phyloP scores from a whole-genome alignment of 2,888 invertebrate species.

The Scaeva pyrastri region DNA sequence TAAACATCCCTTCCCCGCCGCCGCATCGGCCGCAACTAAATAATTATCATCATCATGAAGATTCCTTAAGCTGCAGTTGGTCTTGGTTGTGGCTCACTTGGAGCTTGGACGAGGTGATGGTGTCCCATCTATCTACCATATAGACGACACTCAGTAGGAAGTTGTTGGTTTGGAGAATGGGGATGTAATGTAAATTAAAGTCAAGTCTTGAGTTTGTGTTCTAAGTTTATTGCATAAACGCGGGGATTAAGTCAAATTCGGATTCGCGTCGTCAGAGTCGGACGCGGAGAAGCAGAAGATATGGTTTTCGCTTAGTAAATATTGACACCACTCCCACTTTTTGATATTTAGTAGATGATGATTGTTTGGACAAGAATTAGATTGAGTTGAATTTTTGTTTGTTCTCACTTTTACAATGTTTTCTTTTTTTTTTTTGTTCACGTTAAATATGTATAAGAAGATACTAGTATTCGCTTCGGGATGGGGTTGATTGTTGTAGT shows the following conservation, averaged over 20 bases:
- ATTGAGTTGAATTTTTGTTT: conserved; percentile 50
- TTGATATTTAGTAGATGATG: conserved; percentile 52
- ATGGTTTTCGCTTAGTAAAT: conserved; percentile 63
- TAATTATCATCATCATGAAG: neutral
- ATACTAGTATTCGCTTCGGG: neutral
- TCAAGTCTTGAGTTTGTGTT: conserved; percentile 35
- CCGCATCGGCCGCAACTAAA: neutral
- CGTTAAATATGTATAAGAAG: neutral
- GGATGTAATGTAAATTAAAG: conserved; percentile 66
- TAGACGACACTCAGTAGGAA: too few relatives aligned
- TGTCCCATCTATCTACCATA: neutral
- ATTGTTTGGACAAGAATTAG: conserved; percentile 62
- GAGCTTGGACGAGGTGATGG: neutral
- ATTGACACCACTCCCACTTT: conserved; percentile 71
- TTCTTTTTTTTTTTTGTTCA: neutral
- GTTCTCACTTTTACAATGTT: conserved; percentile 45
- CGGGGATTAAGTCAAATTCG: conserved; percentile 56
- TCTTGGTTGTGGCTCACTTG: neutral
- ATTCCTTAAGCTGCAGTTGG: conserved; percentile 30
- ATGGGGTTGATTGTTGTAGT: conserved; percentile 37
- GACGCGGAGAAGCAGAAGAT: too few relatives aligned
- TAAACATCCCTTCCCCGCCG: conserved; percentile 39
- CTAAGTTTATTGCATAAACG: conserved; percentile 53
- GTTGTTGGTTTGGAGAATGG: conserved; percentile 17
- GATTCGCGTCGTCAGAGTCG: conserved; percentile 26